phyloP scores from a whole-genome alignment of 2,888 invertebrate species.

The Microchrysa polita region DNA sequence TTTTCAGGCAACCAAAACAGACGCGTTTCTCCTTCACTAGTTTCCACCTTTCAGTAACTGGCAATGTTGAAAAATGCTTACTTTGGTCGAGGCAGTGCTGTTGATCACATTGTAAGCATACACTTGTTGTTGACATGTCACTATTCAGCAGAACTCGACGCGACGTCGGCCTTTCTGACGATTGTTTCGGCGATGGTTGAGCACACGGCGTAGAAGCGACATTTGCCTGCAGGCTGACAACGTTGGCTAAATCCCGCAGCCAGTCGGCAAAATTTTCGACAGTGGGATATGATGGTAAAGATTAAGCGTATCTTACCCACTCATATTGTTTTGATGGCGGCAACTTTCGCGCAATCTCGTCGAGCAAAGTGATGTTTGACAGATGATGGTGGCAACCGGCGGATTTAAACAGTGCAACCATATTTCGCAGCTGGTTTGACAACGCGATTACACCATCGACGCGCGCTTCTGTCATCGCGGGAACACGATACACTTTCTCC shows the following conservation, averaged over 20 bases:
- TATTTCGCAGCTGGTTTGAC: not conserved
- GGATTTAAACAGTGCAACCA: not conserved
- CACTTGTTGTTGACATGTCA: not conserved
- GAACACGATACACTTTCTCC: conserved; percentile 38
- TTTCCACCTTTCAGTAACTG: not conserved
- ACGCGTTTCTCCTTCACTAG: not conserved
- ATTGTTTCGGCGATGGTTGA: not conserved
- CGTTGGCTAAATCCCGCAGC: not conserved
- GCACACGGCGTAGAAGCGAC: not conserved
- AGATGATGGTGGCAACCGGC: not conserved
- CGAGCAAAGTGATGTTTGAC: not conserved
- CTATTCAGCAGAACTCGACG: not conserved
- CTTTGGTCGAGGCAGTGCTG: not conserved
- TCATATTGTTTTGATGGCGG: no score
- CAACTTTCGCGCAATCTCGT: not conserved
- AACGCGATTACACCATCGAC: conserved; percentile 5
- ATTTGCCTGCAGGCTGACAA: not conserved
- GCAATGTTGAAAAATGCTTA: not conserved
- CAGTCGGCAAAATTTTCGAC: not conserved
- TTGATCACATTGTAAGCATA: not conserved
- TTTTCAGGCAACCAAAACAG: conserved; percentile 1
- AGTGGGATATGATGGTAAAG: not conserved
- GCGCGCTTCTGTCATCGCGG: conserved; percentile 41
- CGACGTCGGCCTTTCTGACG: not conserved
- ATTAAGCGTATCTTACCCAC: not conserved